These are phyloP conservation scores for Microplitis demolitor DNA, from an alignment of 1,140 invertebrate genomes.

Conservation along the genomic window DNA sequence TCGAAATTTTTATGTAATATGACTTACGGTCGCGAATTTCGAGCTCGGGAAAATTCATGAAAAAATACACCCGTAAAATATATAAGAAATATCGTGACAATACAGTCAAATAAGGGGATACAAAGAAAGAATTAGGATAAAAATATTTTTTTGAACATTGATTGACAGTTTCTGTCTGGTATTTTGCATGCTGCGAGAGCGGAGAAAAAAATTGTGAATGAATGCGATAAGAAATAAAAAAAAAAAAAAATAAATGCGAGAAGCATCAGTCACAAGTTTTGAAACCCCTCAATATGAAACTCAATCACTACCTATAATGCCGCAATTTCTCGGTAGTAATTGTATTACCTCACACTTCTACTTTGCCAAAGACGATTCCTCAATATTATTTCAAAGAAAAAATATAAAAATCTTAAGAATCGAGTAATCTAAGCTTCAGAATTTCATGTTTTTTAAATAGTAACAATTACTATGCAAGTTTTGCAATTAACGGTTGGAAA, in stretches of 20 bases:
- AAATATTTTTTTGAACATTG: constrained; percentile 36
- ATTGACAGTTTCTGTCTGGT: constrained; percentile 57
- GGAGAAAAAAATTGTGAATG: constrained; percentile 7
- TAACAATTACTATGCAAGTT: too few relatives aligned
- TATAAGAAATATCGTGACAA: background rate
- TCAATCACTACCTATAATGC: constrained; percentile 60
- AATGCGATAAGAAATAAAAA: constrained; percentile 32
- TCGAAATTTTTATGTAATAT: too few relatives aligned
- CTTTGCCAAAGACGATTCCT: constrained; percentile 26
- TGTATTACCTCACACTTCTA: constrained; percentile 48
- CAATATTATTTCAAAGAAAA: constrained; percentile 2
- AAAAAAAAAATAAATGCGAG: background rate
- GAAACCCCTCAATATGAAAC: constrained; percentile 50
- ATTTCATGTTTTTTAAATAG: background rate
- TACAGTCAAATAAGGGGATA: background rate
- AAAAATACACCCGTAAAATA: too few relatives aligned
- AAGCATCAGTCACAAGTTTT: constrained; percentile 30
- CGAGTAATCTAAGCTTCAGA: background rate
- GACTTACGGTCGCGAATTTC: too few relatives aligned
- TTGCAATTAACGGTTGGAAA: too few relatives aligned
- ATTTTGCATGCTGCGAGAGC: background rate
- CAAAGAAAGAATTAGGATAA: constrained; percentile 13
- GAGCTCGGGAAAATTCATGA: too few relatives aligned
- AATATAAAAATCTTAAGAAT: background rate
- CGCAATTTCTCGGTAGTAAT: constrained; percentile 60